Percentiles rank a stretch among this genome's conserved stretches.
These are phyloP conservation scores for Phocoena phocoena DNA, from an alignment of 2,113 vertebrate species.

Conservation along the genomic window DNA sequence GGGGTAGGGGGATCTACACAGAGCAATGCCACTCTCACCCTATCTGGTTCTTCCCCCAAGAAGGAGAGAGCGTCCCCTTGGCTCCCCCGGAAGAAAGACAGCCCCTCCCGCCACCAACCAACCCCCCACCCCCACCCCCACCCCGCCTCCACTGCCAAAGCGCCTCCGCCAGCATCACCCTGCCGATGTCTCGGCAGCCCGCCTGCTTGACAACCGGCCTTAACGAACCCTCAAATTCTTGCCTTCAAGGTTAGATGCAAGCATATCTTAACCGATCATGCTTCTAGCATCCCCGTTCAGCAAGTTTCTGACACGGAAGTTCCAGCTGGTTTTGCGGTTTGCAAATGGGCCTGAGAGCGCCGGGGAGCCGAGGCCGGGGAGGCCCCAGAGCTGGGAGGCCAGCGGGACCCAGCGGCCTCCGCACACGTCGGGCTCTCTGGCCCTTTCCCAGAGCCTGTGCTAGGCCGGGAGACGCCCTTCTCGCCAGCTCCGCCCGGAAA, in stretches of 20 bases:
- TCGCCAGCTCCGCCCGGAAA: accelerated
- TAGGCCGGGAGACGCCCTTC: accelerated
- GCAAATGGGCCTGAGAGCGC: not conserved
- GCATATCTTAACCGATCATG: not conserved
- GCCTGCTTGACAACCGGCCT: not conserved
- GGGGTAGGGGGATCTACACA: not conserved
- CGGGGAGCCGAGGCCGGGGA: not conserved
- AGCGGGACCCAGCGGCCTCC: accelerated
- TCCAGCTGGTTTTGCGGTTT: not conserved
- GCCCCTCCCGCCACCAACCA: not conserved
- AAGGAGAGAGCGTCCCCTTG: too few relatives aligned
- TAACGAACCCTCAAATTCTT: not conserved
- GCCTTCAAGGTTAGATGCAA: not conserved
- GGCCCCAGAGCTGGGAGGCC: not conserved
- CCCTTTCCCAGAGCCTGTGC: not conserved
- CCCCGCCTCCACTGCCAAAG: too few relatives aligned
- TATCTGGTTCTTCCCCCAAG: not conserved
- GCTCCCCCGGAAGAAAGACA: not conserved
- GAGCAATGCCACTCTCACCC: not conserved
- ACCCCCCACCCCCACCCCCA: too few relatives aligned
- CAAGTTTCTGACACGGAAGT: not conserved
- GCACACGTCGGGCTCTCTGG: too few relatives aligned
- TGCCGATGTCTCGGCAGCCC: too few relatives aligned
- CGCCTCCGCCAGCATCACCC: not conserved
- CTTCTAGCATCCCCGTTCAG: not conserved